These are phyloP conservation scores for Ormyrus thymus DNA, from an alignment of 2,888 invertebrate genomes.

Conservation along the genomic window DNA sequence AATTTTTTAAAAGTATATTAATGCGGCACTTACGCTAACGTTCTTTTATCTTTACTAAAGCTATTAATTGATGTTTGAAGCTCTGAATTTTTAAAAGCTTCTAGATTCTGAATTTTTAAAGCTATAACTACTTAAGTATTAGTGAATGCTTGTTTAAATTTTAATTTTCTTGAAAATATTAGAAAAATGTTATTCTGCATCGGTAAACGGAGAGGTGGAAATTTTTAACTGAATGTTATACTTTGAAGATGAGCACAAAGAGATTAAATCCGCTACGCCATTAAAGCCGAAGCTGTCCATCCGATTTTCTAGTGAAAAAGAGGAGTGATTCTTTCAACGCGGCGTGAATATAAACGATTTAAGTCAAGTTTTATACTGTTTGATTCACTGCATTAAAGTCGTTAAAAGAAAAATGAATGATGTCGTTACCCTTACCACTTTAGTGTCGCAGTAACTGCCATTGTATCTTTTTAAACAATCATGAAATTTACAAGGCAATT, in stretches of 20 bases:
- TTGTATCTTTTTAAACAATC: not conserved
- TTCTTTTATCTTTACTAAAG: too few relatives aligned
- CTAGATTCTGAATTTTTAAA: too few relatives aligned
- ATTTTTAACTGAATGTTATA: not conserved
- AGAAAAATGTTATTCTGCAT: too few relatives aligned
- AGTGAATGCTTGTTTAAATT: too few relatives aligned
- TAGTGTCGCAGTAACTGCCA: slow-evolving; percentile 1
- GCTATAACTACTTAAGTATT: too few relatives aligned
- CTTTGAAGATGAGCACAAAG: slow-evolving; percentile 26
- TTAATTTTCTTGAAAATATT: too few relatives aligned
- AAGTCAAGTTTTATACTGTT: slow-evolving; percentile 27
- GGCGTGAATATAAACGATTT: slow-evolving; percentile 32
- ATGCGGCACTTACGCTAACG: too few relatives aligned
- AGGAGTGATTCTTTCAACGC: slow-evolving; percentile 14
- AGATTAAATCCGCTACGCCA: slow-evolving; percentile 38
- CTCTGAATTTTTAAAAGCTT: too few relatives aligned
- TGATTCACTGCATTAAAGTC: slow-evolving; percentile 31
- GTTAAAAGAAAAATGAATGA: slow-evolving; percentile 42
- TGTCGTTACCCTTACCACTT: slow-evolving; percentile 17
- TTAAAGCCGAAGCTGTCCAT: slow-evolving; percentile 43
- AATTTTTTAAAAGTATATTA: too few relatives aligned
- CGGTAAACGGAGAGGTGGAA: not conserved
- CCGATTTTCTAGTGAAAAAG: slow-evolving; percentile 31
- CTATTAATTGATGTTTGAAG: too few relatives aligned
- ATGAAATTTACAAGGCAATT: not conserved